phyloP scores from a whole-genome alignment of 92 coral and sea anemone genomes.

The Epizoanthus illoricatus region DNA sequence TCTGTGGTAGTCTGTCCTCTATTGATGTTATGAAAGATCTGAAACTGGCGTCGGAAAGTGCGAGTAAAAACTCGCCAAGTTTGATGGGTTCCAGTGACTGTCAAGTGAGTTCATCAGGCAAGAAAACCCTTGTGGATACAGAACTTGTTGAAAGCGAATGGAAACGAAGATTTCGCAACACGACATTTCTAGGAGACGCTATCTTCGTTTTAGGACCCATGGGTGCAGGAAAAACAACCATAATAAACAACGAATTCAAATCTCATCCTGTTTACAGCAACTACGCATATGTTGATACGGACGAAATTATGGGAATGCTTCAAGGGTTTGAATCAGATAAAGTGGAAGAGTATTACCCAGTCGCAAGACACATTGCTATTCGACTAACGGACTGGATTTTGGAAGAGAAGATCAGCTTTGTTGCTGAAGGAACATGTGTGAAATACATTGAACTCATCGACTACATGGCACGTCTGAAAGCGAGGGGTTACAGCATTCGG shows the following conservation, averaged over 20 bases:
- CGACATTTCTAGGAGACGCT: constrained; percentile 81
- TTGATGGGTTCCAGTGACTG: neutral
- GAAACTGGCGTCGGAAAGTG: constrained; percentile 40
- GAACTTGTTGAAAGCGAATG: constrained; percentile 78
- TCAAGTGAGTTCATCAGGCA: constrained; percentile 3
- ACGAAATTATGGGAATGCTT: constrained; percentile 94
- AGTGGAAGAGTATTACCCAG: constrained; percentile 88
- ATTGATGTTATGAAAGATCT: constrained; percentile 10
- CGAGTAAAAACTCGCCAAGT: constrained; percentile 24
- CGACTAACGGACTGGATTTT: constrained; percentile 96
- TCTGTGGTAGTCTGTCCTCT: neutral
- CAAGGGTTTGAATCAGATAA: constrained; percentile 82
- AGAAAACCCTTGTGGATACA: constrained; percentile 40
- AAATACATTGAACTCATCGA: constrained; percentile 83
- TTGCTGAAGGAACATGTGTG: constrained; percentile 98
- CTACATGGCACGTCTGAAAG: constrained; percentile 83
- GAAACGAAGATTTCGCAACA: constrained; percentile 77
- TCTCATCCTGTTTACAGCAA: constrained; percentile 68
- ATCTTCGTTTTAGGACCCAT: constrained; percentile 94
- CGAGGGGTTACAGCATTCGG: constrained; percentile 77
- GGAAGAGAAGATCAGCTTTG: constrained; percentile 88
- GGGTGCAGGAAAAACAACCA: constrained; percentile 98
- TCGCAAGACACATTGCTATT: constrained; percentile 89
- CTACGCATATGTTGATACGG: constrained; percentile 96
- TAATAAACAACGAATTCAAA: constrained; percentile 79